A percentile compares a stretch with the other conserved stretches of the same genome.
These are phyloP conservation scores for Ligdia adustata DNA, from an alignment of 2,888 invertebrate species.

Conservation along the genomic window DNA sequence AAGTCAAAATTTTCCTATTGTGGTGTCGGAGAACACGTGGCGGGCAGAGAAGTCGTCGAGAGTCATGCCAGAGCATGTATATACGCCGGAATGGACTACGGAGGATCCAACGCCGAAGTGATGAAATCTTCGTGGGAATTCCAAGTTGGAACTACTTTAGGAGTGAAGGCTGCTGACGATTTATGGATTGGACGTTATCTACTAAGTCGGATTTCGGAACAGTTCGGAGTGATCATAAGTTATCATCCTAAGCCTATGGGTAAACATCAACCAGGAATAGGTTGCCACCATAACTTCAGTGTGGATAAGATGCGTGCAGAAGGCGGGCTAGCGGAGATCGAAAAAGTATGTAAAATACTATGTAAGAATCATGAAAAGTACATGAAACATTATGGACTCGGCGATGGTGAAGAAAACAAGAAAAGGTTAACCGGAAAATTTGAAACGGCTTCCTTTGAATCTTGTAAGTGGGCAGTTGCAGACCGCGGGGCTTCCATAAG, in stretches of 20 bases:
- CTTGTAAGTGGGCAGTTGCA: conserved; percentile 94
- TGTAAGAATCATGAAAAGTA: conserved; percentile 83
- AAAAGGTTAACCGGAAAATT: conserved; percentile 96
- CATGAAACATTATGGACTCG: conserved; percentile 95
- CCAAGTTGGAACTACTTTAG: conserved; percentile 95
- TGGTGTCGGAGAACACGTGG: conserved; percentile 96
- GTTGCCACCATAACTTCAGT: conserved; percentile 96
- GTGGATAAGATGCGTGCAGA: conserved; percentile 92
- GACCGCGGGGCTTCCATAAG: conserved; percentile 96
- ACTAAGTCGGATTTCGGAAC: conserved; percentile 92
- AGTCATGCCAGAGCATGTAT: conserved; percentile 93
- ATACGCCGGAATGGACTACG: conserved; percentile 95
- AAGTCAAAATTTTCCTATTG: conserved; percentile 95
- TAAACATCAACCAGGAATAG: conserved; percentile 93
- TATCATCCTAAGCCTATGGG: conserved; percentile 90
- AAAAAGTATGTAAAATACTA: conserved; percentile 92
- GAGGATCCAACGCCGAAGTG: conserved; percentile 98
- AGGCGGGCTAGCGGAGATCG: conserved; percentile 89
- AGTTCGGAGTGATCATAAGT: conserved; percentile 89
- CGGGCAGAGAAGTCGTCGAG: conserved; percentile 97
- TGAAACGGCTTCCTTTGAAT: conserved; percentile 97
- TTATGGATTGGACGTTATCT: conserved; percentile 94
- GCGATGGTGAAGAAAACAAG: conserved; percentile 96
- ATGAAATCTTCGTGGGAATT: conserved; percentile 98
- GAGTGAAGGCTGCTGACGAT: conserved; percentile 92